A percentile compares a stretch with the other conserved stretches of the same genome.
phyloP scores from a whole-genome alignment of 2,888 invertebrate species.

The Agrochola macilenta region DNA sequence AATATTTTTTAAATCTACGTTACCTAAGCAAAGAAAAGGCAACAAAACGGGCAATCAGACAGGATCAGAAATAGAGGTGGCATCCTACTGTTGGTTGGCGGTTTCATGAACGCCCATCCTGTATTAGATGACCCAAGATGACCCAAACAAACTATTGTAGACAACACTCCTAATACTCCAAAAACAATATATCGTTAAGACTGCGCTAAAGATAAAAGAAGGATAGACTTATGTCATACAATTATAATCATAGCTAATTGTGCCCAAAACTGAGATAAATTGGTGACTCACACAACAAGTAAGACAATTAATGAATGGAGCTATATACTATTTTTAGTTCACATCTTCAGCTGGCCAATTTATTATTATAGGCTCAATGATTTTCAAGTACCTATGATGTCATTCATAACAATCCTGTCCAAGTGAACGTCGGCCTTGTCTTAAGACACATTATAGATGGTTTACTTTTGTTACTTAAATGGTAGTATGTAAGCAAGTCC shows the following conservation, averaged over 20 bases:
- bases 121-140: conserved; percentile 6
- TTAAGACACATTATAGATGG: neutral
- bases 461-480: neutral
- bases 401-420: conserved; percentile 45
- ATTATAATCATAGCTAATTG: conserved; percentile 46
- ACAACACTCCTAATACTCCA: neutral
- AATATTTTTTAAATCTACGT: neutral
- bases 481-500: neutral
- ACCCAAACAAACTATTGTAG: neutral
- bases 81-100: neutral
- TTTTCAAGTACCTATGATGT: conserved; percentile 60
- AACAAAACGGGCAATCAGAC: neutral
- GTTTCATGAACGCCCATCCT: neutral
- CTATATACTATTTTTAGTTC: conserved; percentile 65
- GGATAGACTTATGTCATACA: conserved; percentile 34
- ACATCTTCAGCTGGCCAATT: conserved; percentile 57
- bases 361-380: conserved; percentile 52
- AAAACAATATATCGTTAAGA: conserved; percentile 4
- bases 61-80: neutral
- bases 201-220: conserved; percentile 56
- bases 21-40: neutral
- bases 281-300: conserved; percentile 59
- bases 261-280: conserved; percentile 58
- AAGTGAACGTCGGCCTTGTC: conserved; percentile 20
- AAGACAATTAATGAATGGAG: conserved; percentile 61